Evolutionary conservation across 2,113 vertebrate species (phyloP).

Genomic region (Phylloscopus trochiloides): DNA sequence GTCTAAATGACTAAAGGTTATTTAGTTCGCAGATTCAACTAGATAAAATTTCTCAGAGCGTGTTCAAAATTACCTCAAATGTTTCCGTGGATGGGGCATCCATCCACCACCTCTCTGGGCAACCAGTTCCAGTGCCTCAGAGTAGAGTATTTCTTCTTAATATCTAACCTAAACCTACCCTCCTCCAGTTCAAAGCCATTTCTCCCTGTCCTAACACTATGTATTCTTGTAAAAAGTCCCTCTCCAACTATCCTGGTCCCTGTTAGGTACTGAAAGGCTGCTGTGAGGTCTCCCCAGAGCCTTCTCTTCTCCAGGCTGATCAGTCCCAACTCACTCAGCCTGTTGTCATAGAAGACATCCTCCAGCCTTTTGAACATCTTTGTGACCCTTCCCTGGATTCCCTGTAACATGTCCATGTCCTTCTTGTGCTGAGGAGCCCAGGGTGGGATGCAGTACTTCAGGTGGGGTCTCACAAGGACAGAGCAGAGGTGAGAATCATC

Average conservation of each 20-base stretch:
- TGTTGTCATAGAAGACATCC: neutral
- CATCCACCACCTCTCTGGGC: neutral
- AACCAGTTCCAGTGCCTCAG: neutral
- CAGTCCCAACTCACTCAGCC: neutral
- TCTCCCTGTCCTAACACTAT: neutral
- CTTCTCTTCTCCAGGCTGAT: neutral
- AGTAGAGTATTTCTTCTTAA: neutral
- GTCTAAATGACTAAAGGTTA: neutral
- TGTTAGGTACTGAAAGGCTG: neutral
- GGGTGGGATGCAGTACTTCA: fast-evolving
- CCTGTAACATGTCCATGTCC: neutral
- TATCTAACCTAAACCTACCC: neutral
- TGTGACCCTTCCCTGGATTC: neutral
- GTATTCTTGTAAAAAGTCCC: neutral
- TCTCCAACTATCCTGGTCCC: neutral
- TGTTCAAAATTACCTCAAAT: neutral
- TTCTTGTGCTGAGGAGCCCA: neutral
- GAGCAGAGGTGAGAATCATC: neutral
- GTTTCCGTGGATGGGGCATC: neutral
- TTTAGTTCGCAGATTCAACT: neutral
- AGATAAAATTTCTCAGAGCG: neutral
- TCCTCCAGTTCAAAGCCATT: neutral
- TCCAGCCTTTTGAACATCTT: neutral
- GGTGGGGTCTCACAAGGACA: neutral
- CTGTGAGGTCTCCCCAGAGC: too few species aligned